These are phyloP conservation scores for Drosophila lutescens DNA, from an alignment of 2,888 invertebrate species.

Conservation along the genomic window DNA sequence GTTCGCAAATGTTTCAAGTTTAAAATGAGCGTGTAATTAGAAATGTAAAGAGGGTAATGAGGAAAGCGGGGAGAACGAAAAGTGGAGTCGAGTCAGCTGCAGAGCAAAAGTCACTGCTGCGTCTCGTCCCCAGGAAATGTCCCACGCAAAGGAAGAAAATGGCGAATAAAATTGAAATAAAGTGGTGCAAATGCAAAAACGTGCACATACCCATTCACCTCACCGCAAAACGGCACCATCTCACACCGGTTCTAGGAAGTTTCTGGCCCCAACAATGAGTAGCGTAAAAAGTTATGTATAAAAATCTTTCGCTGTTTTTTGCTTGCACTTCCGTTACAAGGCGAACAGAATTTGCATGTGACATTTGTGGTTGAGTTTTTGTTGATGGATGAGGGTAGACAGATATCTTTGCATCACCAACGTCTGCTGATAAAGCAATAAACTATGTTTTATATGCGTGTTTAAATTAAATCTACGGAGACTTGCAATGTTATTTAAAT, in stretches of 20 bases:
- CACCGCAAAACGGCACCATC: background rate
- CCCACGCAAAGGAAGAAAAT: conserved; percentile 67
- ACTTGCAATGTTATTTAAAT: background rate
- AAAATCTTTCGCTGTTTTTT: conserved; percentile 69
- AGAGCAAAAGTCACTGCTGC: conserved; percentile 58
- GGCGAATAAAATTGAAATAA: conserved; percentile 72
- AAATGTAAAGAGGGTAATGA: conserved; percentile 58
- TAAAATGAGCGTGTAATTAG: conserved; percentile 73
- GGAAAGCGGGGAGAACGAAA: background rate
- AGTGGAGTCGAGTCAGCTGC: conserved; percentile 17
- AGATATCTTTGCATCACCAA: conserved; percentile 24
- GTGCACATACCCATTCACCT: conserved; percentile 34
- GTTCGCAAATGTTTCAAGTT: conserved; percentile 59
- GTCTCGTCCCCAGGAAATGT: conserved; percentile 62
- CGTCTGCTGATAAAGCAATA: conserved; percentile 47
- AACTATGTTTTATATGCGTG: background rate
- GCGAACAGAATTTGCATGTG: conserved; percentile 69
- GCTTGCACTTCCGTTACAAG: conserved; percentile 70
- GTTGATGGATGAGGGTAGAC: conserved; percentile 15
- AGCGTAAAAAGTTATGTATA: conserved; percentile 70
- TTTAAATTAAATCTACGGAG: background rate
- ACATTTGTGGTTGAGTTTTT: conserved; percentile 57
- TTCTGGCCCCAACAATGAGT: conserved; percentile 27
- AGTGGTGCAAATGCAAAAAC: conserved; percentile 65
- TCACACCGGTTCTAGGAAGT: conserved; percentile 20